Evolutionary conservation across 2,888 invertebrate genomes (phyloP).

Genomic region (Cosmopolites sordidus): DNA sequence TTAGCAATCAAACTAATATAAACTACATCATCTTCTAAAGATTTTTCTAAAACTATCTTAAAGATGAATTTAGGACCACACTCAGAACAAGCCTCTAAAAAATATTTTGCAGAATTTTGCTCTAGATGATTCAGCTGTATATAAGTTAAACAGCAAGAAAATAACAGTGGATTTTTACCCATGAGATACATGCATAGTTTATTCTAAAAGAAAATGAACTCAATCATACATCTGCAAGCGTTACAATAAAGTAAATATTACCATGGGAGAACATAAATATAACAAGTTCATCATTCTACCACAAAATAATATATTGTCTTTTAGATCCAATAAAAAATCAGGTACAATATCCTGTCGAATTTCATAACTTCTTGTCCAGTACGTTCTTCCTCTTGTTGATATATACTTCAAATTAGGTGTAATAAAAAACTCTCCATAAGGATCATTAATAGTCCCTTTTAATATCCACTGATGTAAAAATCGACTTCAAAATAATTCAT

Average conservation of each 20-base stretch:
- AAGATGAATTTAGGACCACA: slow-evolving; percentile 42
- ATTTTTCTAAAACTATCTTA: slow-evolving; percentile 32
- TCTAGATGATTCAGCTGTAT: slow-evolving; percentile 39
- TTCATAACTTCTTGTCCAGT: slow-evolving; percentile 64
- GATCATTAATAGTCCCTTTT: slow-evolving; percentile 76
- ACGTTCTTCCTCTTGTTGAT: slow-evolving; percentile 59
- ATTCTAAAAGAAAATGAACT: slow-evolving; percentile 36
- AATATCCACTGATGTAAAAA: slow-evolving; percentile 81
- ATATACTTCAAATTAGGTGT: slow-evolving; percentile 62
- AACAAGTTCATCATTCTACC: slow-evolving; percentile 71
- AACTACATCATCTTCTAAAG: slow-evolving; percentile 34
- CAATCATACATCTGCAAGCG: background rate
- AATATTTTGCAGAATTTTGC: slow-evolving; percentile 40
- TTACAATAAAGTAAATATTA: slow-evolving; percentile 40
- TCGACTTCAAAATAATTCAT: slow-evolving; percentile 43
- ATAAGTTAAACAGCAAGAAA: slow-evolving; percentile 43
- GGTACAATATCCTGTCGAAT: slow-evolving; percentile 57
- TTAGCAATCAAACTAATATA: slow-evolving; percentile 40
- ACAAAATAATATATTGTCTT: slow-evolving; percentile 64
- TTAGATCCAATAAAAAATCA: slow-evolving; percentile 61
- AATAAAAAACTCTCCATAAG: slow-evolving; percentile 81
- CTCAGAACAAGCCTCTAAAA: slow-evolving; percentile 40
- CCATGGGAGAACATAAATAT: slow-evolving; percentile 65
- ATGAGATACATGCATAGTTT: slow-evolving; percentile 41
- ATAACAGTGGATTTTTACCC: slow-evolving; percentile 40